These are phyloP conservation scores for Marcusenius ussheri DNA, from an alignment of 2,113 vertebrate species.

Conservation along the genomic window DNA sequence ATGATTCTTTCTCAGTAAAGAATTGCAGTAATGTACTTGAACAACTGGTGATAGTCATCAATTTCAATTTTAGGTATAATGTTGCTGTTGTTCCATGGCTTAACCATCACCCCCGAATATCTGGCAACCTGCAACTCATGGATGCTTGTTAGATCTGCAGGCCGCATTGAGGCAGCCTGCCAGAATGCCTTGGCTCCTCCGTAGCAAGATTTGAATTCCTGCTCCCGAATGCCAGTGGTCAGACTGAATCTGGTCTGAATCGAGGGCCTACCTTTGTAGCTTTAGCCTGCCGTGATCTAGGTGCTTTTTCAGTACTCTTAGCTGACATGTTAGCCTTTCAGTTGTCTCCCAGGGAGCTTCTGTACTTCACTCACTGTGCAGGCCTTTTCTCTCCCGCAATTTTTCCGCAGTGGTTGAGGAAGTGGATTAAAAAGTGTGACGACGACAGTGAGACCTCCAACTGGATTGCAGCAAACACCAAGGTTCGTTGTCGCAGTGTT, in stretches of 20 bases:
- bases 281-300: background rate
- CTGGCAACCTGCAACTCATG: background rate
- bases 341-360: background rate
- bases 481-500: slow-evolving; percentile 58
- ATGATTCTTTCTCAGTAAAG: background rate
- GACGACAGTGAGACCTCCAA: slow-evolving; percentile 99
- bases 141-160: background rate
- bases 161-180: background rate
- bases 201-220: background rate
- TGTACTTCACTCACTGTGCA: background rate
- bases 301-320: background rate
- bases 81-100: background rate
- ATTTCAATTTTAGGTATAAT: background rate
- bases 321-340: background rate
- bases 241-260: background rate
- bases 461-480: slow-evolving; percentile 99
- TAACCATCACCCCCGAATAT: background rate
- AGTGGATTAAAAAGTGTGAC: slow-evolving; percentile 99
- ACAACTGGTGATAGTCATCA: background rate
- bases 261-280: background rate
- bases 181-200: background rate
- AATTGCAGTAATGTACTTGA: background rate
- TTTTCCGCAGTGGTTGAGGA: slow-evolving; percentile 85
- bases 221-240: background rate
- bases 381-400: background rate